Percentiles rank a stretch among this genome's conserved stretches.
These are phyloP conservation scores for mouse (Mus musculus) DNA, from an alignment of 2,113 vertebrate species.

Conservation along the genomic window DNA sequence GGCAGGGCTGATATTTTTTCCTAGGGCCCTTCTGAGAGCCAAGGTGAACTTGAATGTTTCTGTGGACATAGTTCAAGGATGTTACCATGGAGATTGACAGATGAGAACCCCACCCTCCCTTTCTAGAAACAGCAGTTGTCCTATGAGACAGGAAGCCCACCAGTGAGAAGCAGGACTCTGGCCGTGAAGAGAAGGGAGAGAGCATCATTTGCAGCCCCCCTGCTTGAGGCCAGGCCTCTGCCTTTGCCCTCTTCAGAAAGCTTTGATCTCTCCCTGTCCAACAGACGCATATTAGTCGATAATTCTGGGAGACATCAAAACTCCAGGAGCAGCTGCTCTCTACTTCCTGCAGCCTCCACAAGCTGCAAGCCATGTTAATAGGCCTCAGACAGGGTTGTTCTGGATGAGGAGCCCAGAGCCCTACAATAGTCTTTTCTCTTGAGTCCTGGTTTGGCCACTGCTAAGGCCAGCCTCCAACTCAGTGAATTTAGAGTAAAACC, in stretches of 20 bases:
- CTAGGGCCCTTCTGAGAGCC: background rate
- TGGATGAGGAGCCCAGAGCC: background rate
- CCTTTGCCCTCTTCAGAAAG: background rate
- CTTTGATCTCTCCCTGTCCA: constrained; percentile 73
- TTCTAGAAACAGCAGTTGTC: constrained; percentile 43
- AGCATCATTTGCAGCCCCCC: background rate
- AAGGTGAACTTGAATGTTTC: background rate
- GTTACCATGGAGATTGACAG: constrained; percentile 26
- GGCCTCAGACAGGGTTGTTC: background rate
- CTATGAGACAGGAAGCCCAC: constrained; percentile 43
- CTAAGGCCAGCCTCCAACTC: background rate
- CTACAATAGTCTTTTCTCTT: background rate
- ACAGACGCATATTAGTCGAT: constrained; percentile 35
- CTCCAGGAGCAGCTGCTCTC: background rate
- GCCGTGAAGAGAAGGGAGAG: accelerated
- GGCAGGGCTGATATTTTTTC: background rate
- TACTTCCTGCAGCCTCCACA: background rate
- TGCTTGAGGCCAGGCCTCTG: background rate
- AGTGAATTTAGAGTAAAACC: background rate
- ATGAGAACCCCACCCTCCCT: background rate
- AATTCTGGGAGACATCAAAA: constrained; percentile 65
- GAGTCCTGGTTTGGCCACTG: background rate
- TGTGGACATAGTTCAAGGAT: too few species aligned
- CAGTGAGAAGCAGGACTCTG: background rate
- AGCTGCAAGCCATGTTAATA: background rate